Evolutionary conservation across 2,797 vertebrate species (phyloP).

Genomic region (Mycteria americana): DNA sequence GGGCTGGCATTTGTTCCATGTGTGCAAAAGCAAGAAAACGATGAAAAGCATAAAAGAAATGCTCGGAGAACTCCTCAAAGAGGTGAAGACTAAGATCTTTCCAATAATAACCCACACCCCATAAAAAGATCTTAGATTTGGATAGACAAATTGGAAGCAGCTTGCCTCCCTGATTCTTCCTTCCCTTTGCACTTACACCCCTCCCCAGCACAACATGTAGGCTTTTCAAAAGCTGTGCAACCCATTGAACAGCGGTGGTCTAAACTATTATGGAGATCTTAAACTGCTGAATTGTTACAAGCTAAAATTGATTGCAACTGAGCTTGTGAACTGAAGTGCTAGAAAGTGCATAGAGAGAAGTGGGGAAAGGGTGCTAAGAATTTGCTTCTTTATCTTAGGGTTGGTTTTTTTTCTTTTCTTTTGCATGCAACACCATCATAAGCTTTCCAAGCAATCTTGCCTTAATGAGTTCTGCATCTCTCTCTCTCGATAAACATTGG

Average conservation of each 20-base stretch:
- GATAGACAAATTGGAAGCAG: neutral
- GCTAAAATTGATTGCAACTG: constrained; percentile 59
- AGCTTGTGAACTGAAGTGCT: constrained; percentile 22
- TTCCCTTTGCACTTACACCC: neutral
- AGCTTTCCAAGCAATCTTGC: neutral
- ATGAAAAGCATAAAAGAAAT: neutral
- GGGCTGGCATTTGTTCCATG: neutral
- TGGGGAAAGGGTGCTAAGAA: neutral
- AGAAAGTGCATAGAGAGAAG: neutral
- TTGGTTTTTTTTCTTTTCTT: neutral
- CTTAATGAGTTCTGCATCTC: constrained; percentile 1
- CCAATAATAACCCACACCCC: neutral
- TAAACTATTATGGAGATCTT: constrained; percentile 49
- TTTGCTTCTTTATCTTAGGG: neutral
- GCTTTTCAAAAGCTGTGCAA: constrained; percentile 32
- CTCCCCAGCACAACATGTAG: neutral
- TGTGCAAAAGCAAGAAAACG: neutral
- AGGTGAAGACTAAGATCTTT: neutral
- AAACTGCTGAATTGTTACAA: constrained; percentile 55
- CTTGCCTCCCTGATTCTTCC: neutral
- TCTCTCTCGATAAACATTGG: neutral
- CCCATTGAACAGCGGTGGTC: constrained; percentile 42
- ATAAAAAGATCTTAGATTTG: neutral
- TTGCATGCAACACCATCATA: neutral
- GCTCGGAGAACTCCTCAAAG: neutral